Evolutionary conservation across 2,113 vertebrate genomes (phyloP).

Genomic region (Xiphias gladius): DNA sequence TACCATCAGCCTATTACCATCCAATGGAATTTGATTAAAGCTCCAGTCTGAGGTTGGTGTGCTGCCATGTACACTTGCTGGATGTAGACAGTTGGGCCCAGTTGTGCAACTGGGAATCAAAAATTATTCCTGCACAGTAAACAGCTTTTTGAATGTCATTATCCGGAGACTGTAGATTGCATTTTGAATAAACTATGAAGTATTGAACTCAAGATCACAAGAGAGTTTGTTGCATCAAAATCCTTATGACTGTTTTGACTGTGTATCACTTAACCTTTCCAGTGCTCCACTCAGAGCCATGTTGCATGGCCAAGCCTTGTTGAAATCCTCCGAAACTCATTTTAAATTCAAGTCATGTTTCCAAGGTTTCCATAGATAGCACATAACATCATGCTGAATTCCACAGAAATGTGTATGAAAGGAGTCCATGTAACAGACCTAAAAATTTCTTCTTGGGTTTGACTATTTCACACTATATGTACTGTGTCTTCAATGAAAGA

Average conservation of each 20-base stretch:
- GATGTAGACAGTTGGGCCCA: background rate
- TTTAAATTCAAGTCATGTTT: slow-evolving; percentile 7
- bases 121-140: background rate
- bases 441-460: background rate
- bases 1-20: slow-evolving; percentile 1
- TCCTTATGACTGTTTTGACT: background rate
- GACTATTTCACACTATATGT: background rate
- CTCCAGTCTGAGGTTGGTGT: background rate
- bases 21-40: slow-evolving; percentile 15
- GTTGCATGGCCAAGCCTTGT: background rate
- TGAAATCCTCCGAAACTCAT: slow-evolving; percentile 3
- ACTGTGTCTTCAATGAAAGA: background rate
- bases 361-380: slow-evolving; percentile 12
- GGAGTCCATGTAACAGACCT: background rate
- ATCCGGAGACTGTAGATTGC: background rate
- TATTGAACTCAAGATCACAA: background rate
- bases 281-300: background rate
- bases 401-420: slow-evolving; percentile 6
- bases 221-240: background rate
- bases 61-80: background rate
- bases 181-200: background rate
- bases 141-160: slow-evolving; percentile 6
- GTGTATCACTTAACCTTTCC: background rate
- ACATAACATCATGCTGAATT: slow-evolving; percentile 8
- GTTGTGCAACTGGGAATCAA: background rate